phyloP scores from a whole-genome alignment of 1,140 invertebrate species.

The Bicyclus anynana region DNA sequence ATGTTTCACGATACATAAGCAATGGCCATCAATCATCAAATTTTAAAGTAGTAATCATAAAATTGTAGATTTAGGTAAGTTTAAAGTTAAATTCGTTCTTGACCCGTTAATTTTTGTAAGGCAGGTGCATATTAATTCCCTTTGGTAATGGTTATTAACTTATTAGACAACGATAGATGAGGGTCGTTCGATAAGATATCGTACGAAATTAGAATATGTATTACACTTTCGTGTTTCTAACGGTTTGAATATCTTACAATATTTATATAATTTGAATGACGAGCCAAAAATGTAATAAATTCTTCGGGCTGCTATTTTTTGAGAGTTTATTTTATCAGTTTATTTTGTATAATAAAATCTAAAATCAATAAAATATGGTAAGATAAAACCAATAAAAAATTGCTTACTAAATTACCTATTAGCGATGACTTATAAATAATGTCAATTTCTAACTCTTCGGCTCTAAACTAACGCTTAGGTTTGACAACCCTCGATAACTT shows the following conservation, averaged over 20 bases:
- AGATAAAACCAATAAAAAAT: not conserved
- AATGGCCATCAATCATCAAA: not conserved
- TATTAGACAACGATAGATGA: not conserved
- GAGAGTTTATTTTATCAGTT: too few species aligned
- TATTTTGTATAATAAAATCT: too few species aligned
- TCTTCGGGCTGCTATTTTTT: too few species aligned
- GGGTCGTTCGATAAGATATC: conserved; percentile 17
- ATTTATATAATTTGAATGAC: too few species aligned
- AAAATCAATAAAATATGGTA: too few species aligned
- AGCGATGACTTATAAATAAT: not conserved
- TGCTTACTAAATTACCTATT: not conserved
- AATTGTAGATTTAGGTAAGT: not conserved
- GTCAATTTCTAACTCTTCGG: not conserved
- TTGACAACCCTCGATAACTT: conserved; percentile 6
- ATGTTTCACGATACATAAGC: not conserved
- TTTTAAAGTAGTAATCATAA: not conserved
- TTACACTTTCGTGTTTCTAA: not conserved
- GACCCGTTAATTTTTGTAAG: conserved; percentile 14
- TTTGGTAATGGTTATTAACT: not conserved
- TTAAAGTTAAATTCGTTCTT: not conserved
- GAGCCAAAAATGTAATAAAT: too few species aligned
- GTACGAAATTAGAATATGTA: conserved; percentile 12
- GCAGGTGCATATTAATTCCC: conserved; percentile 5
- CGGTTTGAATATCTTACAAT: not conserved
- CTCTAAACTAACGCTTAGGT: conserved; percentile 1